A percentile compares a stretch with the other conserved stretches of the same genome.
phyloP scores from a whole-genome alignment of 2,797 vertebrate genomes.

The Oophaga sylvatica region DNA sequence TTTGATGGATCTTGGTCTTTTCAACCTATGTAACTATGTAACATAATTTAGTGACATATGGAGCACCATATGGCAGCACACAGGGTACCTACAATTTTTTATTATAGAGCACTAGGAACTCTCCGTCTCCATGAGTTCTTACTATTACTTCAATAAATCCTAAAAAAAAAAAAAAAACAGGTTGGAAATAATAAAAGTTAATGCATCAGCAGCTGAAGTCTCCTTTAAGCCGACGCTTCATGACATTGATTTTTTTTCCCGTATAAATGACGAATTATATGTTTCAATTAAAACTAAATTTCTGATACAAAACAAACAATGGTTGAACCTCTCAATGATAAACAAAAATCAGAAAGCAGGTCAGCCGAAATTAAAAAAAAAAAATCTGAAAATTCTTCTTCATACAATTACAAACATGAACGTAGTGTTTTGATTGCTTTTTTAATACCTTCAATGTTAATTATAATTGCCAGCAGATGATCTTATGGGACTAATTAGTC shows the following conservation, averaged over 20 bases:
- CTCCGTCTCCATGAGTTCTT: not conserved
- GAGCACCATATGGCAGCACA: too few relatives aligned
- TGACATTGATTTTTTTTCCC: not conserved
- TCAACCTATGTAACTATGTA: too few relatives aligned
- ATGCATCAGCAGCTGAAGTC: not conserved
- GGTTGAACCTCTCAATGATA: constrained; percentile 17
- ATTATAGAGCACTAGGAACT: not conserved
- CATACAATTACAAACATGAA: constrained; percentile 61
- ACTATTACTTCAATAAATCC: not conserved
- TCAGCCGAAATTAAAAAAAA: constrained; percentile 58
- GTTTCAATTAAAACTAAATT: constrained; percentile 15
- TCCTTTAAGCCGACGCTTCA: not conserved
- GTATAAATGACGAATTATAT: not conserved
- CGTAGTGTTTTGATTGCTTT: constrained; percentile 62
- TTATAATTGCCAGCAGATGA: constrained; percentile 61
- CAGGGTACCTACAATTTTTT: not conserved
- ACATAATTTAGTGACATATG: too few relatives aligned
- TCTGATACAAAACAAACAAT: constrained; percentile 1
- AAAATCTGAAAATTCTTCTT: constrained; percentile 53
- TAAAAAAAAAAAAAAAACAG: not conserved
- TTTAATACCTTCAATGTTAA: constrained; percentile 59
- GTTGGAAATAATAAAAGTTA: not conserved
- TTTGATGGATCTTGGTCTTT: too few relatives aligned
- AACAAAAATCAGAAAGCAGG: constrained; percentile 60
- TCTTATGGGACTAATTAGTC: constrained; percentile 60